phyloP scores from a whole-genome alignment of 2,888 invertebrate genomes.

The Agonopterix heracliana region DNA sequence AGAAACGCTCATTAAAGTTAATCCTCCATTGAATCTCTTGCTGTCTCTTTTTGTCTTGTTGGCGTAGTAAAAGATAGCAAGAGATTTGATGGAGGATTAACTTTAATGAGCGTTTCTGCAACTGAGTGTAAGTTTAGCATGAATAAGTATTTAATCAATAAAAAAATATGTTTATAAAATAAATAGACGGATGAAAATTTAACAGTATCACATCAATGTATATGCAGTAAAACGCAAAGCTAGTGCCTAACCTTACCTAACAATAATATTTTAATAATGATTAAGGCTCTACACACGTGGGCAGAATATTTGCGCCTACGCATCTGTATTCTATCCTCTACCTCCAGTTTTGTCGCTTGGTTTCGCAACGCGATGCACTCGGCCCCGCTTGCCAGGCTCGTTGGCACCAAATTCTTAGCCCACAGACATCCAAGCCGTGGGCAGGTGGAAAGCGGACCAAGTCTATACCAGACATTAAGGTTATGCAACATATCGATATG shows the following conservation, averaged over 20 bases:
- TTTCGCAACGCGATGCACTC: constrained; percentile 58
- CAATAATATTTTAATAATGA: constrained; percentile 17
- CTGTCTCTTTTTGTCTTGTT: too few relatives aligned
- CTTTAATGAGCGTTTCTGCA: too few relatives aligned
- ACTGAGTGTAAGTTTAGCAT: too few relatives aligned
- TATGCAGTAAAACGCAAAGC: not conserved
- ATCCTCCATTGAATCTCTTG: too few relatives aligned
- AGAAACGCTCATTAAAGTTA: too few relatives aligned
- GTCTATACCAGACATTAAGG: constrained; percentile 23
- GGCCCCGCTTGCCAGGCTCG: constrained; percentile 27
- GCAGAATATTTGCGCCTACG: constrained; percentile 49
- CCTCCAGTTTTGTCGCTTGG: constrained; percentile 37
- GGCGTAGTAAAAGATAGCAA: too few relatives aligned
- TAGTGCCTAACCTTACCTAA: constrained; percentile 2
- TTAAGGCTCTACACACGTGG: constrained; percentile 34
- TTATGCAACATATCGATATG: constrained; percentile 61
- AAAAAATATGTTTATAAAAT: not conserved
- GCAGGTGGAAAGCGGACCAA: constrained; percentile 67
- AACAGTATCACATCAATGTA: not conserved
- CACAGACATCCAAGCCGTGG: constrained; percentile 50
- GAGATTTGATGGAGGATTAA: too few relatives aligned
- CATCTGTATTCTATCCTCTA: constrained; percentile 24
- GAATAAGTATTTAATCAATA: too few relatives aligned
- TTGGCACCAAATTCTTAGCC: constrained; percentile 60
- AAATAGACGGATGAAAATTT: not conserved